These are phyloP conservation scores for Chelon labrosus DNA, from an alignment of 2,797 vertebrate species.

Conservation along the genomic window DNA sequence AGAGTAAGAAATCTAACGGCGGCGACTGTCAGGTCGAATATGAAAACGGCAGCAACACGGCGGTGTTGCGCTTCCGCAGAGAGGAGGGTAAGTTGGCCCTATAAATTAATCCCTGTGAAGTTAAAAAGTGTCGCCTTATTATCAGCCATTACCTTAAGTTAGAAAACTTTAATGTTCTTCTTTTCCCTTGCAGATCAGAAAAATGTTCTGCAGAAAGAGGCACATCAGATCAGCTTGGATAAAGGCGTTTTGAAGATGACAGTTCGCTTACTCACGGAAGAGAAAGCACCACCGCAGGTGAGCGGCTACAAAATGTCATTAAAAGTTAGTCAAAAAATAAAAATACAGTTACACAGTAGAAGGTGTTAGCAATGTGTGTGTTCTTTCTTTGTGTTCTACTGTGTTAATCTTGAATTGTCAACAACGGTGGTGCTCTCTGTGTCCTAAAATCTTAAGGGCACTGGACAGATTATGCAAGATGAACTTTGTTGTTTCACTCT, in stretches of 20 bases:
- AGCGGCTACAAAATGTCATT: neutral
- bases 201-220: conserved; percentile 70
- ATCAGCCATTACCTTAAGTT: neutral
- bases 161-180: neutral
- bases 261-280: conserved; percentile 42
- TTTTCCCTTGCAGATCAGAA: conserved; percentile 59
- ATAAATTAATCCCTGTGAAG: neutral
- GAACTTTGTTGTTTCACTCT: too few species aligned
- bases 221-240: conserved; percentile 68
- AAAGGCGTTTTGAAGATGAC: conserved; percentile 60
- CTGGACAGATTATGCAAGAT: too few species aligned
- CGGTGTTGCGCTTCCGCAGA: conserved; percentile 72
- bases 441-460: too few species aligned
- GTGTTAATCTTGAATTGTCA: neutral
- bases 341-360: neutral
- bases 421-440: neutral
- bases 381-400: neutral
- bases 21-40: conserved; percentile 79
- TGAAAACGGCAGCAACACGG: conserved; percentile 41
- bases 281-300: conserved; percentile 36
- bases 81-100: conserved; percentile 67
- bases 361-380: neutral
- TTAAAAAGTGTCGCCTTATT: neutral
- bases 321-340: neutral
- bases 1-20: conserved; percentile 78